Base-by-base conservation (phyloP, 2,113 vertebrate species). In the Apaloderma vittatum region DNA sequence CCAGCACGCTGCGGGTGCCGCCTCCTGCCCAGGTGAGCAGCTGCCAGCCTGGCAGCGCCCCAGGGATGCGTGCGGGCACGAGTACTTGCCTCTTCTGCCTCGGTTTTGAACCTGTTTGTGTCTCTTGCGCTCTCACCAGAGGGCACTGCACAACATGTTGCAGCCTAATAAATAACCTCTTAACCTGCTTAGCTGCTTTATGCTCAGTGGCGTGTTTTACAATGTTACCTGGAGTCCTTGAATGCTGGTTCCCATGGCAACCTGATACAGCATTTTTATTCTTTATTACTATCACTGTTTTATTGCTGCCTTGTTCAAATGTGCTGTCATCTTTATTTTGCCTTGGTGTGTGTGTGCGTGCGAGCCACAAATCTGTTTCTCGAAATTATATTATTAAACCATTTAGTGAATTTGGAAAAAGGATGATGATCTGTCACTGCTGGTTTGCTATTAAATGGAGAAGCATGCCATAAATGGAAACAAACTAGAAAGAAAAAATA, bases 201-300 rank as follows among this genome's bases (percentile, higher is more conserved):
- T 96, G 96, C 97, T 97, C 94, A 70, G 95, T 96, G 93, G 94
- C 95, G 80, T 97, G 97, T 98, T 97, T 97, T 97, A 97, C 97
- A 97, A 57, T 21, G 57, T 97, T 98, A 98, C 97, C 97, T 98
- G 96, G 96, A 98, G 97, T 97, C 97, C 97, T 98, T 98, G 96
- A 95, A 91, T 97, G 90, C 95, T 84, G 79, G 97, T 98, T 98
- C 94, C 97, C 96, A 96, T 97, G 96, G 94, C 97, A 98, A 97
- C 97, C 57, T 6, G 83, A 96, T 96, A 94, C 40, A 95, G 96
- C 96, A 87, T 96, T 98, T 98, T 97, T 97, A 97, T 97, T 98
- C 97, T 97, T 97, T 97, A 97, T 98, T 97, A 85, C 95, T 93
- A 96, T 97, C 97, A 92, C 89, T 98, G 94, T 95, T 98, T 97